phyloP scores from a whole-genome alignment of 1,140 invertebrate species.

The Choristoneura fumiferana region DNA sequence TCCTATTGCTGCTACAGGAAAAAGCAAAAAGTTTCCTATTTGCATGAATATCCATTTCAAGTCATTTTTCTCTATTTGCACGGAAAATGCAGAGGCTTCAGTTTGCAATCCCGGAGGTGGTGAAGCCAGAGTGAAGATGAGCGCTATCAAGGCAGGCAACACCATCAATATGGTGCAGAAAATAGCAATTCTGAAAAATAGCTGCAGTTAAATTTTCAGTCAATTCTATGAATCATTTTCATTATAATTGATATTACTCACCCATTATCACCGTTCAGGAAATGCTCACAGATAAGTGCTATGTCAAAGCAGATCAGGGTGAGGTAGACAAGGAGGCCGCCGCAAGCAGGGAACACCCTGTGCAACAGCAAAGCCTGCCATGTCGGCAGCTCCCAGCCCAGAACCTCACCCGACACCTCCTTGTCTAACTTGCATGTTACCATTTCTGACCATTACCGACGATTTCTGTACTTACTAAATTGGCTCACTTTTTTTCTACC shows the following conservation, averaged over 20 bases:
- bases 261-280: constrained; percentile 45
- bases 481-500: no score
- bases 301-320: constrained; percentile 62
- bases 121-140: constrained; percentile 79
- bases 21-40: constrained; percentile 79
- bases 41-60: constrained; percentile 79
- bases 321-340: constrained; percentile 59
- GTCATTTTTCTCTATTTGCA: constrained; percentile 49
- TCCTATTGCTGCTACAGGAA: constrained; percentile 83
- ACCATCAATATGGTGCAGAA: constrained; percentile 78
- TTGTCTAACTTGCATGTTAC: constrained; percentile 64
- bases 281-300: constrained; percentile 53
- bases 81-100: constrained; percentile 41
- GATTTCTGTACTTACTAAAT: neutral
- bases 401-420: constrained; percentile 57
- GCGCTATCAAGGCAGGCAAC: constrained; percentile 75
- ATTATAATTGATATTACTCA: constrained; percentile 35
- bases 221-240: no score
- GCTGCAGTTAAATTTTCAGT: no score
- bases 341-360: constrained; percentile 62
- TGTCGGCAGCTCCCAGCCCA: constrained; percentile 56
- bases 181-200: constrained; percentile 63
- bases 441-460: constrained; percentile 39
- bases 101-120: constrained; percentile 74
- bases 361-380: constrained; percentile 65